Evolutionary conservation across 2,888 invertebrate species (phyloP), one percentile per base, ranked within the genome.

Genomic region (Xiphydria camelus): DNA sequence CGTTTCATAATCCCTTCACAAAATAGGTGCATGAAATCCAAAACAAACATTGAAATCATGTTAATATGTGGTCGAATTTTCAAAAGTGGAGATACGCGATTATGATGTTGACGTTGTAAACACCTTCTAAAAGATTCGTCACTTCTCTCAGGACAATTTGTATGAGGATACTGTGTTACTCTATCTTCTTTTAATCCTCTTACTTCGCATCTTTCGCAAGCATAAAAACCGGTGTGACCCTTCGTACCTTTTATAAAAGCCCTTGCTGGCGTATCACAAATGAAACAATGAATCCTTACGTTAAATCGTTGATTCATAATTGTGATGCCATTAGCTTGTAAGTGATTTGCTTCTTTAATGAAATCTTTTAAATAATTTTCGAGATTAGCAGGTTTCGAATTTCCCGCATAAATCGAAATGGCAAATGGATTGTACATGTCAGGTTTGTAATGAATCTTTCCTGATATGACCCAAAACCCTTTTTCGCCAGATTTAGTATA

Each of bases 241-340:
- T 55, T 56, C 6, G 31, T 19, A 33, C 53, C 45, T 45, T 55
- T 56, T 4, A 55, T 26, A 19, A 42, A 52, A 5, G 52, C 37
- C 22, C 48, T 21, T 2, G 53, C 48, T 18, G 57, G 57, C 12
- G 48, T 44, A 44, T 59, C 57, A 14, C 53, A 57, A 5, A 41
- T 42, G 6, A 56, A 35, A 10, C 38, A 46, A 3, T 34, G 17
- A 26, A 57, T n/a, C 15, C 41, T 29, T 19, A 55, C 46, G 2
- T 2, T 10, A 41, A 45, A 53, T n/a, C 9, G 12, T 34, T 47
- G 48, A 5, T 39, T 46, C 10, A 41, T 9, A 6, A 55, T 44
- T 5, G 9, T 18, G 4, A 55, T 12, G n/a, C 49, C 50, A 40
- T 51, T 45, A 39, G 33, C 25, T 6, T 17, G 47, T 19, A 53